A percentile compares a stretch with the other conserved stretches of the same genome.
Evolutionary conservation across 2,888 invertebrate genomes (phyloP).

Genomic region (Dermolepida albohirtum): DNA sequence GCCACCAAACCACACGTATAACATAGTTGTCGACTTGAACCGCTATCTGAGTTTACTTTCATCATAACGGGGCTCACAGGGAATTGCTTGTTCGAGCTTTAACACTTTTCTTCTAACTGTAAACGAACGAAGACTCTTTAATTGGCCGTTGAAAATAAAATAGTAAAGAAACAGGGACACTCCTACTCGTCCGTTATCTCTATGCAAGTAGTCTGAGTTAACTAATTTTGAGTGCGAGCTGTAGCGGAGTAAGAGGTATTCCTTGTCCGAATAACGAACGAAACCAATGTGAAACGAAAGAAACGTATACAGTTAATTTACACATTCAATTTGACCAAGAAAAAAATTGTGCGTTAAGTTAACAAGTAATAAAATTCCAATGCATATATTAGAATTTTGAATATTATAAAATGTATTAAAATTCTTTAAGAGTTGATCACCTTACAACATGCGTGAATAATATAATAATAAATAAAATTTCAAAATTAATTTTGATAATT

Average conservation of each 20-base stretch:
- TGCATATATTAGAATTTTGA: too few relatives aligned
- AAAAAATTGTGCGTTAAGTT: too few relatives aligned
- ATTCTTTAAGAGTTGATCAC: too few relatives aligned
- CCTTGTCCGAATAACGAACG: background rate
- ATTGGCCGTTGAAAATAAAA: conserved; percentile 40
- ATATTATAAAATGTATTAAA: too few relatives aligned
- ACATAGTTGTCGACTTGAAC: conserved; percentile 24
- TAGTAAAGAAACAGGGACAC: conserved; percentile 35
- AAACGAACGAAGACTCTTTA: conserved; percentile 38
- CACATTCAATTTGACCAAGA: conserved; percentile 15
- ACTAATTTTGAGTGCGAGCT: conserved; percentile 12
- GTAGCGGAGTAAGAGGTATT: too few relatives aligned
- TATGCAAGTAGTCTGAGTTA: conserved; percentile 27
- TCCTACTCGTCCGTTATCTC: conserved; percentile 39
- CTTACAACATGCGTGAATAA: too few relatives aligned
- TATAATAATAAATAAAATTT: too few relatives aligned
- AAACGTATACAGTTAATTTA: conserved; percentile 24
- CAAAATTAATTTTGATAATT: too few relatives aligned
- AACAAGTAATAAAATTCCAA: too few relatives aligned
- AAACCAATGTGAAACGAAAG: conserved; percentile 22
- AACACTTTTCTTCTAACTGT: conserved; percentile 52
- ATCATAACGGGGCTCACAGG: conserved; percentile 52
- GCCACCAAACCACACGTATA: too few relatives aligned
- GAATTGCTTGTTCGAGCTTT: conserved; percentile 47
- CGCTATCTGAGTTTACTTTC: conserved; percentile 55